These are phyloP conservation scores for Balearica regulorum DNA, from an alignment of 2,797 vertebrate genomes.

Conservation along the genomic window DNA sequence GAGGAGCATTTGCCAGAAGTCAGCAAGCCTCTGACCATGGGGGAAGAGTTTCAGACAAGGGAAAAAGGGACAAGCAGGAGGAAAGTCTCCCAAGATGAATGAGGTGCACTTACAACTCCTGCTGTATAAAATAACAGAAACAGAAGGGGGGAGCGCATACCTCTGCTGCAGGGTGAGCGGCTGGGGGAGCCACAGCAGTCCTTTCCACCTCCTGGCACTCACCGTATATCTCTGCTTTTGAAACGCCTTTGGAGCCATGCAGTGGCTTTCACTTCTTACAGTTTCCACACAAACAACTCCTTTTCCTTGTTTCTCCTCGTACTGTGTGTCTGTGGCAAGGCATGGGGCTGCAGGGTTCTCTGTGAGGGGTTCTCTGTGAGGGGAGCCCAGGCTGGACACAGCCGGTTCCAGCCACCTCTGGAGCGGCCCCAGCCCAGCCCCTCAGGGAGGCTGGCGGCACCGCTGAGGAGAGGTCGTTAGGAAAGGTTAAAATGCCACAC, in stretches of 20 bases:
- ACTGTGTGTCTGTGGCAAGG: not conserved
- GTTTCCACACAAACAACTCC: not conserved
- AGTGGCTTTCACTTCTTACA: not conserved
- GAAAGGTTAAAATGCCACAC: not conserved
- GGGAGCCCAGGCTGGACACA: rapidly evolving
- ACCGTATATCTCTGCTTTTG: not conserved
- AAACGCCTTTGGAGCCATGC: not conserved
- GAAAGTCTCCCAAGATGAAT: not conserved
- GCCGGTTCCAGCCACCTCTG: rapidly evolving
- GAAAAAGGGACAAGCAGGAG: not conserved
- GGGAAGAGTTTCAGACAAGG: not conserved
- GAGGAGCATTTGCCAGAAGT: not conserved
- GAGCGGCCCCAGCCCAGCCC: not conserved
- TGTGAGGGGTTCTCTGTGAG: too few relatives aligned
- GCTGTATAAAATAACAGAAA: not conserved
- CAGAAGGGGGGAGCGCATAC: rapidly evolving
- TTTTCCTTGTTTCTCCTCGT: not conserved
- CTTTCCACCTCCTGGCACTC: not conserved
- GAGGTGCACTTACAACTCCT: not conserved
- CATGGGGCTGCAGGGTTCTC: not conserved
- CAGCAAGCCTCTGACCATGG: rapidly evolving
- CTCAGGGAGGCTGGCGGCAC: rapidly evolving
- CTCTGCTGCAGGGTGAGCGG: not conserved
- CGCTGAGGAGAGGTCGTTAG: not conserved
- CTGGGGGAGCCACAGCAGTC: rapidly evolving